Evolutionary conservation across 2,888 invertebrate species (phyloP), one percentile per base, ranked within the genome.

Genomic region (Eristalinus sepulchralis): DNA sequence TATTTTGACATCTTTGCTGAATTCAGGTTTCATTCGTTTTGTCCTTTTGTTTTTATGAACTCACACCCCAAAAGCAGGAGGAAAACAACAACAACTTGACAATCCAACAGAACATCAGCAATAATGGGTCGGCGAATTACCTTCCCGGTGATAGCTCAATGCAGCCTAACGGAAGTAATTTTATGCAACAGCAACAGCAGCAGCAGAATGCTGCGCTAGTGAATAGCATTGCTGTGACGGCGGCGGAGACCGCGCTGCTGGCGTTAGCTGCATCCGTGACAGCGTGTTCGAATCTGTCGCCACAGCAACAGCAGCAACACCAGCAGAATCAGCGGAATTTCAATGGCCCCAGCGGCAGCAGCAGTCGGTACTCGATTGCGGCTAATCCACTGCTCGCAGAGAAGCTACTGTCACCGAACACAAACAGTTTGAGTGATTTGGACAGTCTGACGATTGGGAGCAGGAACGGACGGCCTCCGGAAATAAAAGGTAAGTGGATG

Each of bases 381-480:
- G 96, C 97, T 63, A 97, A 97, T 93, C 97, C 97, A 17, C 93
- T 97, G 88, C 94, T 97, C 86, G 97, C 97, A 89, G 97, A 97
- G 94, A 96, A 96, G 91, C 92, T 95, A 88, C 94, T 97, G 90
- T 97, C 97, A 92, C 96, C 96, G 94, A 83, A 86, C 71, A 47
- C 83, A 47, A 86, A 75, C 24, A 83, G 84, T 64, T 85, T 88
- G 24, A 88, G 80, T 72, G 88, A 88, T 72, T 94, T 89, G 80
- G 88, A 89, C 55, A 88, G 83, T 85, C 83, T 89, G 83, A 89
- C 88, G 39, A 88, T 89, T 70, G 88, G 88, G 63, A 88, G 84
- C 60, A 87, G 89, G 66, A 84, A 82, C 78, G 89, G 89, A 47
- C 82, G 89, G 55, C 89, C 86, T 64, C 89, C 89, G 77, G 89